A percentile compares a stretch with the other conserved stretches of the same genome.
These are phyloP conservation scores for Eublepharis macularius DNA, from an alignment of 2,113 vertebrate genomes.

Conservation along the genomic window DNA sequence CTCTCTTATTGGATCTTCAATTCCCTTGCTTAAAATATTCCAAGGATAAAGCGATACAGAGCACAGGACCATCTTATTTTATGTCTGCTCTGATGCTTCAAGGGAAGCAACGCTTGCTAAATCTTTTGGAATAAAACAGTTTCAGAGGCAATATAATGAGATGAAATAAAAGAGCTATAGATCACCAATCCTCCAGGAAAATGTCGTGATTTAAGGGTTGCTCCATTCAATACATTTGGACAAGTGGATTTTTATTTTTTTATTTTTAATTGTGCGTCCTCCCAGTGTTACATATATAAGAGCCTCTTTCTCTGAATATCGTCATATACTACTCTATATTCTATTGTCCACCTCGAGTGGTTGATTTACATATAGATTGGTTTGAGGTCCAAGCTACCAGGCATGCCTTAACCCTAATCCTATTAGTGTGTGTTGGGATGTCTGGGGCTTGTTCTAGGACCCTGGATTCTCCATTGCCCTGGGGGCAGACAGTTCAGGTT, in stretches of 20 bases:
- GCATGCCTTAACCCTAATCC: background rate
- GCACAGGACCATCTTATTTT: slow-evolving; percentile 12
- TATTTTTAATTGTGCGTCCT: background rate
- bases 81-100: slow-evolving; percentile 27
- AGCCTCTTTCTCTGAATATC: background rate
- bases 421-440: background rate
- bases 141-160: slow-evolving; percentile 30
- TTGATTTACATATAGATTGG: background rate
- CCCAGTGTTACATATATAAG: background rate
- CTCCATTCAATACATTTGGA: background rate
- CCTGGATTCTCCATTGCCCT: too few species aligned
- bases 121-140: slow-evolving; percentile 30
- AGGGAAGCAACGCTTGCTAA: slow-evolving; percentile 21
- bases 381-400: background rate
- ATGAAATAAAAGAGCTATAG: background rate
- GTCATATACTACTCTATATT: background rate
- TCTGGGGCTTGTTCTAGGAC: background rate
- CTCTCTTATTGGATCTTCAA: slow-evolving; percentile 41
- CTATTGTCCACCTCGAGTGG: background rate
- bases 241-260: background rate
- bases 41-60: background rate
- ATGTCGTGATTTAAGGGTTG: slow-evolving; percentile 2
- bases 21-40: slow-evolving; percentile 29
- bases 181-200: slow-evolving; percentile 16
- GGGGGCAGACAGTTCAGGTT: background rate